Evolutionary conservation across 2,113 vertebrate species (phyloP), one percentile per base, ranked within the genome.

Genomic region (Motacilla tschutschensis): DNA sequence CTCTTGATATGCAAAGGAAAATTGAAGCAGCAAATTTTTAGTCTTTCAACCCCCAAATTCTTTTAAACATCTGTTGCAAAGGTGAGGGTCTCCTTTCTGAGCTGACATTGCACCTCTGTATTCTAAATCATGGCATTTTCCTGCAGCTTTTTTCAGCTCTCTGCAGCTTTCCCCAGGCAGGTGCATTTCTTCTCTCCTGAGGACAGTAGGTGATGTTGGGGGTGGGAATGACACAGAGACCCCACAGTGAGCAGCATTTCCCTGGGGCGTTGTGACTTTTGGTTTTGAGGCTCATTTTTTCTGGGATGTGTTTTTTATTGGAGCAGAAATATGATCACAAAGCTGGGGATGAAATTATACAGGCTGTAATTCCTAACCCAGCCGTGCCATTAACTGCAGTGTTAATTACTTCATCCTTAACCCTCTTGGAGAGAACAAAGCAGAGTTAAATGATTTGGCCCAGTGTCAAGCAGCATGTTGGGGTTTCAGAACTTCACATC

Each of bases 331-430:
- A 10, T 3, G 71, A 55, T 75, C 63, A 20, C 55, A 51, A 25
- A 48, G 38, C 33, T 33, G n/a, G 55, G 22, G 44, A 25, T 73
- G 40, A 65, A 76, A 65, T 80, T 19, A 43, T 19, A 13, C 0
- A 1, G 55, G 60, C 22, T 51, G 1, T 55, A 22, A 67, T 46
- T 79, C 21, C 40, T 72, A 71, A 59, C 54, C 25, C 44, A 20
- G 67, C 26, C 8, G 0, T 29, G 66, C 67, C 35, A 2, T 93
- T 80, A 51, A 40, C 40, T 35, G 29, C 2, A 57, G 50, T 21
- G 40, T 82, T 82, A 84, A 80, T 79, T 46, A 51, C 75, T 70
- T 50, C 33, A 35, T 74, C 62, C 58, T 47, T 82, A 87, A 67
- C 75, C 55, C 76, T 43, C 41, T 0, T 9, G 53, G 24, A 28